Base-by-base conservation (phyloP, 2,888 invertebrate genomes). In the Asteroscopus sphinx region DNA sequence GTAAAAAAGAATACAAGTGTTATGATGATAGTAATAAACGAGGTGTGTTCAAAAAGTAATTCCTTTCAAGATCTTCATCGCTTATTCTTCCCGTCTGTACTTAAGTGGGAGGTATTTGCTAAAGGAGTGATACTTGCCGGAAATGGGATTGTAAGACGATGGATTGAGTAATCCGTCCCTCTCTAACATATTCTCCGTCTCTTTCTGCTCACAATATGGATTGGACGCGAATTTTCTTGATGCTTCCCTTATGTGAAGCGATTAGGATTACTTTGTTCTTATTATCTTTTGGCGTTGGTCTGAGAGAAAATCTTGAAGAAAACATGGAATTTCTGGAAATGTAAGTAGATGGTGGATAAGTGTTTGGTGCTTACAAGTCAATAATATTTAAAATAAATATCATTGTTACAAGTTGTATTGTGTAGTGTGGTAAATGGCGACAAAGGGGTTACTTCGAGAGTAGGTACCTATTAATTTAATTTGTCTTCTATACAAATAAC, bases 81-180 rank as follows among this genome's bases (percentile, higher is more conserved):
- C 37, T 35, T 58, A 56, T 30, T 69, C 9, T 54, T 9, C 26
- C 9, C 26, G 45, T 17, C 55, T 51, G 68, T 76, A 76, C 75
- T 33, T 17, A 59, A 79, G 73, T 69, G 72, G 80, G 79, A 67
- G 78, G 76, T 81, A 79, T 83, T 83, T 82, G 72, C 80, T 81
- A 81, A 84, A 80, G 79, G 77, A 77, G 79, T 67, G 52, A 67
- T 68, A 76, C 77, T 80, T 76, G 71, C 61, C 62, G 73, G 73
- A 80, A 85, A 85, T 83, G 73, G 79, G 71, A 75, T 76, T 74
- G 80, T 70, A 74, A 79, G 75, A 76, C 78, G 79, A 79, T 77
- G 65, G 74, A 77, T 80, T 68, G 67, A 52, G 48, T 69, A 40
- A 21, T 13, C 66, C 36, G 8, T 80, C 80, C 63, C 79, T 0